Base-by-base conservation (phyloP, 2,888 invertebrate species). In the Scrobipalpa costella region DNA sequence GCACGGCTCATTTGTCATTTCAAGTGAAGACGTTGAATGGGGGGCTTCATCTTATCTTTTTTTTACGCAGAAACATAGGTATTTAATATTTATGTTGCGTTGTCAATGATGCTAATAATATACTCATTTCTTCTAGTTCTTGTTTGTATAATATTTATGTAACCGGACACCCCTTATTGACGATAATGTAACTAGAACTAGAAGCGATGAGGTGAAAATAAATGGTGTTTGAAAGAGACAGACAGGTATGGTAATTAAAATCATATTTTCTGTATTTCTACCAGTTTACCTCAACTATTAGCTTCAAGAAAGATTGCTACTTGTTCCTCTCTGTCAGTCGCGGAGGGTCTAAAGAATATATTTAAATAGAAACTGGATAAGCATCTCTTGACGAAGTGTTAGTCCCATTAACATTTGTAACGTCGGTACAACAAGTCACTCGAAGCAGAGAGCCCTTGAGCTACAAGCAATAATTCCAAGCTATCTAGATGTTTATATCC, bases 1-100 rank as follows among this genome's bases (percentile, higher is more conserved):
- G 72, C 70, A 67, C 67, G 68, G 69, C 66, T 71, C 78, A 77
- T 80, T 79, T 75, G 75, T 81, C 77, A 79, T 74, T 71, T 65
- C 57, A 64, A 70, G 69, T 65, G 67, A 67, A 69, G 70, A 68
- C 66, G 69, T 67, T 72, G 68, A 70, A 71, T 70, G 69, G 69
- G 67, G 64, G 57, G 61, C 66, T 70, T 69, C 70, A 68, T 73
- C 75, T 72, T 77, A 71, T 73, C 63, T 69, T 70, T 68, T n/a
- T 73, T 73, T 69, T 71, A 70, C 57, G 57, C 61, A 40, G 36
- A 61, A 63, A 60, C 15, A n/a, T n/a, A n/a, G n/a, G 47, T 47
- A 57, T 61, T 55, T 52, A 61, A 61, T 61, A 52, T 52, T 61
- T 27, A 38, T 61, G 55, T 15, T 61, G 61, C 34, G 21, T 33